Evolutionary conservation across 1,140 invertebrate genomes (phyloP).

Genomic region (Trissolcus basalis): DNA sequence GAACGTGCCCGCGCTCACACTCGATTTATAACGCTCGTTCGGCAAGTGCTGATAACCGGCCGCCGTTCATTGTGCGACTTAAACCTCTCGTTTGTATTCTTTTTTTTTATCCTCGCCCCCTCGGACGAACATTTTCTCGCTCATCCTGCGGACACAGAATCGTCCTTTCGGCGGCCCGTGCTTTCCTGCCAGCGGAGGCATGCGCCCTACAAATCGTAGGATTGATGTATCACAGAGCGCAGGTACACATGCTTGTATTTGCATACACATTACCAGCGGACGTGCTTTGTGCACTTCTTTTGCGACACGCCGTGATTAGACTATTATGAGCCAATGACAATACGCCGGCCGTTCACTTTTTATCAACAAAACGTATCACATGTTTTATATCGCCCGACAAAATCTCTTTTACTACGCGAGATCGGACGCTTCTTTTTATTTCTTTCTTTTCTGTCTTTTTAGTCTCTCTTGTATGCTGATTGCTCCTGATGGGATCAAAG

Average conservation of each 20-base stretch:
- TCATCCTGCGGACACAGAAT: constrained; percentile 1
- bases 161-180: constrained; percentile 45
- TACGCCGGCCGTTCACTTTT: background rate
- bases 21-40: constrained; percentile 6
- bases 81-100: constrained; percentile 5
- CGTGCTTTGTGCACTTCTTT: constrained; percentile 47
- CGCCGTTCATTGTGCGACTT: too few relatives aligned
- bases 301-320: constrained; percentile 50
- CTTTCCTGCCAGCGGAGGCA: constrained; percentile 71
- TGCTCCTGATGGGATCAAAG: too few relatives aligned
- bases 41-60: too few relatives aligned
- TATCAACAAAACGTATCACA: background rate
- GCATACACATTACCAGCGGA: constrained; percentile 57
- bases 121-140: background rate
- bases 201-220: constrained; percentile 72
- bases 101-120: background rate
- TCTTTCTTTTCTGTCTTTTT: too few relatives aligned
- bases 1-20: constrained; percentile 43
- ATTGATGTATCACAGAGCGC: constrained; percentile 76
- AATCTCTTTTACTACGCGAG: too few relatives aligned
- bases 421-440: too few relatives aligned
- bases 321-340: constrained; percentile 33
- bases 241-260: constrained; percentile 71
- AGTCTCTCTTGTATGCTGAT: too few relatives aligned
- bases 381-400: too few relatives aligned